phyloP scores from a whole-genome alignment of 1,140 invertebrate species.

The Megalopta genalis region DNA sequence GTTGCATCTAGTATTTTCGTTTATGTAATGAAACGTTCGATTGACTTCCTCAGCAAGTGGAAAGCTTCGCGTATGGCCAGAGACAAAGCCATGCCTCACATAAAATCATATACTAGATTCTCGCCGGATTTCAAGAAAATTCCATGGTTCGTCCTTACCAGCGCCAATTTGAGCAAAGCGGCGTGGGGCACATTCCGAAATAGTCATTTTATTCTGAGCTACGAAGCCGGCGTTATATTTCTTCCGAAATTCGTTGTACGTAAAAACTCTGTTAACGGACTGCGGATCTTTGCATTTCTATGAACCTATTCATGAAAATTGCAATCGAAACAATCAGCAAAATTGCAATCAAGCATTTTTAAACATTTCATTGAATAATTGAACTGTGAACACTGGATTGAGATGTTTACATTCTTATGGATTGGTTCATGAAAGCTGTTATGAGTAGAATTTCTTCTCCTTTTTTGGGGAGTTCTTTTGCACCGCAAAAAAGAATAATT shows the following conservation, averaged over 20 bases:
- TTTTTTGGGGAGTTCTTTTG: too few relatives aligned
- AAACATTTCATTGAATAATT: too few relatives aligned
- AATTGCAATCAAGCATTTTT: too few relatives aligned
- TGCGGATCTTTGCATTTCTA: too few relatives aligned
- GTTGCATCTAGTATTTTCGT: too few relatives aligned
- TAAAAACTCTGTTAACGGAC: slow-evolving; percentile 57
- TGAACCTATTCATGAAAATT: too few relatives aligned
- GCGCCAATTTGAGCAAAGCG: slow-evolving; percentile 96
- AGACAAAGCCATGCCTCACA: slow-evolving; percentile 93
- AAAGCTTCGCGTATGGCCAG: slow-evolving; percentile 85
- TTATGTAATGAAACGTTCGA: neutral
- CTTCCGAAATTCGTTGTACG: slow-evolving; percentile 91
- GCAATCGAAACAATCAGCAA: too few relatives aligned
- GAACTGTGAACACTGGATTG: too few relatives aligned
- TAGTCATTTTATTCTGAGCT: slow-evolving; percentile 89
- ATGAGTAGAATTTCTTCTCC: too few relatives aligned
- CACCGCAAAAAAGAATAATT: too few relatives aligned
- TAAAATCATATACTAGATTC: slow-evolving; percentile 93
- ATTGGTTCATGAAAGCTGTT: too few relatives aligned
- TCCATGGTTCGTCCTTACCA: slow-evolving; percentile 93
- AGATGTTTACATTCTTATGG: too few relatives aligned
- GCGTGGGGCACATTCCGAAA: slow-evolving; percentile 91
- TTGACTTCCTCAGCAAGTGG: slow-evolving; percentile 87
- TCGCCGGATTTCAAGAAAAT: slow-evolving; percentile 84
- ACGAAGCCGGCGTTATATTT: slow-evolving; percentile 95